Percentiles rank a stretch among this genome's conserved stretches.
Evolutionary conservation across 2,888 invertebrate genomes (phyloP).

Genomic region (Nudaria mundana): DNA sequence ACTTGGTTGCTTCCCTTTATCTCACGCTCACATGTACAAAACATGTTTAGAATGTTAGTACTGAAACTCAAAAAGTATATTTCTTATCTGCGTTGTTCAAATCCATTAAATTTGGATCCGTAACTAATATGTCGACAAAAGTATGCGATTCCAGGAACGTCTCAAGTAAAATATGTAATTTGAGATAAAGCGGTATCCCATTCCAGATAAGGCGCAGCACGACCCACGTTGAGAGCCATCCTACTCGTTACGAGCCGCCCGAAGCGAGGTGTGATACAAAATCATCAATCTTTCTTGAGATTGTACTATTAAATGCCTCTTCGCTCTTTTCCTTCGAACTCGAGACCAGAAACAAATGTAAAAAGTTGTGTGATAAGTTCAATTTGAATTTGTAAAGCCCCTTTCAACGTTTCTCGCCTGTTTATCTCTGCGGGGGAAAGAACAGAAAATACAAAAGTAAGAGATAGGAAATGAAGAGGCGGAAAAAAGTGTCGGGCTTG

Average conservation of each 20-base stretch:
- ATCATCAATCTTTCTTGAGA: conserved; percentile 81
- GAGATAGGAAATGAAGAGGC: conserved; percentile 82
- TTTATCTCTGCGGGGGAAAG: conserved; percentile 78
- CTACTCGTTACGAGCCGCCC: conserved; percentile 79
- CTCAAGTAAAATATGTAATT: conserved; percentile 80
- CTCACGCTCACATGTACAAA: too few species aligned
- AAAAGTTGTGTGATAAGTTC: conserved; percentile 82
- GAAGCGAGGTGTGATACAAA: conserved; percentile 81
- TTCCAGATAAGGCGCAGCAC: conserved; percentile 78
- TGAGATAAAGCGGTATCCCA: conserved; percentile 79
- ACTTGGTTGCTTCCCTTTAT: too few species aligned
- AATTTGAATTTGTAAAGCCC: conserved; percentile 82
- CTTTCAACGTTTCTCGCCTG: conserved; percentile 81
- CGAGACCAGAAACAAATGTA: conserved; percentile 81
- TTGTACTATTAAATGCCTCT: conserved; percentile 81
- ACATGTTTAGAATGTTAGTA: too few species aligned
- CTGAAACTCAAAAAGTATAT: too few species aligned
- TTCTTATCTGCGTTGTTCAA: neutral
- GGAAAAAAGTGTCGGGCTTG: conserved; percentile 80
- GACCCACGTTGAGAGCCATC: conserved; percentile 77
- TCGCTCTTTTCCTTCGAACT: conserved; percentile 78
- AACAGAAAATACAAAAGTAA: conserved; percentile 81
- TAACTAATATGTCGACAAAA: conserved; percentile 54
- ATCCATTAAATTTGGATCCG: too few species aligned
- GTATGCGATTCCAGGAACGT: conserved; percentile 62